Evolutionary conservation across 2,113 vertebrate species (phyloP), one percentile per base, ranked within the genome.

Genomic region (Burhinus bistriatus): DNA sequence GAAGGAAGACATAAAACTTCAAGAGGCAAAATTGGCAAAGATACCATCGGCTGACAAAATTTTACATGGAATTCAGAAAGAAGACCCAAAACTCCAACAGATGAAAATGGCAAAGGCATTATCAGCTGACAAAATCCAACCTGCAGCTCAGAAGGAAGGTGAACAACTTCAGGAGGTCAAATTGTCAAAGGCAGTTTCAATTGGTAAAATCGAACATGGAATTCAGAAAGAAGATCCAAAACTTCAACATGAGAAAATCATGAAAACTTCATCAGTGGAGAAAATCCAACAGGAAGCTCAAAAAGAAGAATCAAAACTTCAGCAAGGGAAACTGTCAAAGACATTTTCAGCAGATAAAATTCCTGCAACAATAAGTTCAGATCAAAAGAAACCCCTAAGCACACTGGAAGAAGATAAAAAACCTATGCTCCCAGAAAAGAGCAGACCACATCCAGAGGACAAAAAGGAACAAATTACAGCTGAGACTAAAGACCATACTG

Each of bases 91-190:
- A 89, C 62, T 97, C 38, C 95, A 97, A 38, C 90, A 95, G 61
- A 12, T 87, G 40, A 97, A 93, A 96, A 95, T 97, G 86, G 69
- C 95, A 87, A 97, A 96, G 77, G 91, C 97, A 27, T 19, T 96
- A 15, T 97, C 97, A 76, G 95, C 92, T 85, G 97, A 97, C 87
- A 97, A 96, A 97, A 97, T 97, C 47, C 97, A 92, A 4, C 72
- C 61, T 57, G 32, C 57, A 57, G 16, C 61, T 91, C 95, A 89
- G 44, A 95, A 88, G 34, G 92, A 95, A 55, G 86, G 69, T 69
- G 21, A 64, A 57, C 71, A 80, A 25, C 44, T 52, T 94, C 85
- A 81, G 55, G 95, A 85, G 22, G 34, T 57, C 42, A 94, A 91
- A 89, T 70, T 97, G 42, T 52, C 89, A 58, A 97, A 97, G 47